Conservation (phyloP, 2,797 vertebrate species). For the Acanthurus lineatus region DNA sequence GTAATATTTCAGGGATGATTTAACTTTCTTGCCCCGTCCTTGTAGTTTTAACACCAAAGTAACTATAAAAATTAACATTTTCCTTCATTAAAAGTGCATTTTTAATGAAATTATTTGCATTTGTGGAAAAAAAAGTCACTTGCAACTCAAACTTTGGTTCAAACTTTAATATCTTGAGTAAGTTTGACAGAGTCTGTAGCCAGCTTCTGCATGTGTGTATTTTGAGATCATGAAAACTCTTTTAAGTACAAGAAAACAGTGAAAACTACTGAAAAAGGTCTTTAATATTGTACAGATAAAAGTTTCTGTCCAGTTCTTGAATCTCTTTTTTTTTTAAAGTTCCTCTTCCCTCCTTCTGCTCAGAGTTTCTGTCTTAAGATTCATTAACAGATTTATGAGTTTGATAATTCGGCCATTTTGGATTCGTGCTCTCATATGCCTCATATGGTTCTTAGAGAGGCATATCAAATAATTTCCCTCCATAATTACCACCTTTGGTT, state of each 20-base stretch:
- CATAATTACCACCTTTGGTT: conserved; percentile 68
- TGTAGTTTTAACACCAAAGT: too few relatives aligned
- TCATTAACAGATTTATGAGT: conserved; percentile 33
- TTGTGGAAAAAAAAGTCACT: too few relatives aligned
- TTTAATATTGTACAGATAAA: background rate
- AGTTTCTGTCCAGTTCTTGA: background rate
- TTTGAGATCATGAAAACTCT: too few relatives aligned
- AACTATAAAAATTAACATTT: too few relatives aligned
- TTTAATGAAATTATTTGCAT: too few relatives aligned
- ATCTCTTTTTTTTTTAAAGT: background rate
- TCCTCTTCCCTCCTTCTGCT: background rate
- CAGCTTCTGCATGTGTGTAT: too few relatives aligned
- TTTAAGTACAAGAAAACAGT: background rate
- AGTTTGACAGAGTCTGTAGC: too few relatives aligned
- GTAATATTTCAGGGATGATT: too few relatives aligned
- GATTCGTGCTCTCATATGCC: conserved; percentile 34
- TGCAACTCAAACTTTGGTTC: too few relatives aligned
- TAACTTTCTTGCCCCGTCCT: too few relatives aligned
- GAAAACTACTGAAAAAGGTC: background rate
- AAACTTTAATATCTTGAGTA: too few relatives aligned
- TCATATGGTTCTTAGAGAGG: conserved; percentile 54
- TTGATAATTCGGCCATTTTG: conserved; percentile 45
- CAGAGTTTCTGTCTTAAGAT: background rate
- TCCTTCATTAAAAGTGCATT: too few relatives aligned
- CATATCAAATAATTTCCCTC: conserved; percentile 62